Percentiles rank a stretch among this genome's conserved stretches.
phyloP scores from a whole-genome alignment of 2,888 invertebrate genomes.

The Nesidiocoris tenuis region DNA sequence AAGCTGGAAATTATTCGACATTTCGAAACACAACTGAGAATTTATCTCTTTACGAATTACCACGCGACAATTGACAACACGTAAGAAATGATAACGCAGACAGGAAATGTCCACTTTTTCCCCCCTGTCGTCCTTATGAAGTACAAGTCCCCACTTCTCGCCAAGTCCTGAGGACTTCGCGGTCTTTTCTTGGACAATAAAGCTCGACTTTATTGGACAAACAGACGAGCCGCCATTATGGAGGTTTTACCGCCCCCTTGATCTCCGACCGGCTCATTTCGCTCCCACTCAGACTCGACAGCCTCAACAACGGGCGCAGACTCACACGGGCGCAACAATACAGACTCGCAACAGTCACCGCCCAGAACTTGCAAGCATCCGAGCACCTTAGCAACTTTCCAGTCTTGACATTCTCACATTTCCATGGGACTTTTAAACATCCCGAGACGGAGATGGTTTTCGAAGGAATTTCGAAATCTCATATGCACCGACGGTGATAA shows the following conservation, averaged over 20 bases:
- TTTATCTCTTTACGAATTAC: too few species aligned
- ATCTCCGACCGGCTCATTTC: slow-evolving; percentile 35
- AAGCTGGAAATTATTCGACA: not conserved
- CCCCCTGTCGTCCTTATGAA: too few species aligned
- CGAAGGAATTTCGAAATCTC: too few species aligned
- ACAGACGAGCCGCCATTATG: slow-evolving; percentile 34
- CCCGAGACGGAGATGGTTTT: too few species aligned
- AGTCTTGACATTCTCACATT: not conserved
- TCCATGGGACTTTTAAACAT: not conserved
- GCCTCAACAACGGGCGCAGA: not conserved
- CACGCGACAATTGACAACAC: too few species aligned
- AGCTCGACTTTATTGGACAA: slow-evolving; percentile 33
- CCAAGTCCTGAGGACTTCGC: not conserved
- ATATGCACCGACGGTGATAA: too few species aligned
- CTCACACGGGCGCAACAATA: too few species aligned
- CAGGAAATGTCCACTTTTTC: too few species aligned
- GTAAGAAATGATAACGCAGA: too few species aligned
- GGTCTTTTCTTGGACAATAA: slow-evolving; percentile 12
- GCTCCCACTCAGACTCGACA: slow-evolving; percentile 12
- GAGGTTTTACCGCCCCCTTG: slow-evolving; percentile 32
- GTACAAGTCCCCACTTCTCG: not conserved
- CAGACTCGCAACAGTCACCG: not conserved
- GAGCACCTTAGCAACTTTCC: not conserved
- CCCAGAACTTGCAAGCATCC: not conserved
- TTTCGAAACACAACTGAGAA: not conserved